Evolutionary conservation across 1,140 invertebrate species (phyloP).

Genomic region (Phortica variegata): DNA sequence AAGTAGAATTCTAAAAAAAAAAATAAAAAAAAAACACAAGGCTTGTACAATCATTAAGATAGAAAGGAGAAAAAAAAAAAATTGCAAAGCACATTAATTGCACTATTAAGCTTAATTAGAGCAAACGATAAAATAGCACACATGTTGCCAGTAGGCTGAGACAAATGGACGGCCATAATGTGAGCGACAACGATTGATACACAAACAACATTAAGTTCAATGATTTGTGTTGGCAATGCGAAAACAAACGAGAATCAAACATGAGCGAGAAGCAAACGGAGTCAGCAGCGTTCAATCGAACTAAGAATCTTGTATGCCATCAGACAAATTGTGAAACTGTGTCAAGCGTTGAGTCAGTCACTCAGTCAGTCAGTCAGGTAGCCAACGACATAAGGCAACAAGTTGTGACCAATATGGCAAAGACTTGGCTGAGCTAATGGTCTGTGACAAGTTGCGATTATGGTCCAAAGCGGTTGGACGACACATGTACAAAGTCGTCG

Average conservation of each 20-base stretch:
- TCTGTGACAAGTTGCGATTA: constrained; percentile 37
- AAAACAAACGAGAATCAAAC: too few species aligned
- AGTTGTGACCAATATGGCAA: constrained; percentile 44
- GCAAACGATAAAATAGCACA: constrained; percentile 24
- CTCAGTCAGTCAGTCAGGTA: constrained; percentile 30
- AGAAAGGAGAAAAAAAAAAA: background rate
- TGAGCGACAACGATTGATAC: background rate
- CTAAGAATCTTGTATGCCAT: constrained; percentile 5
- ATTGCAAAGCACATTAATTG: constrained; percentile 28
- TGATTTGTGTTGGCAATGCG: too few species aligned
- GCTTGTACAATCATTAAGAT: background rate
- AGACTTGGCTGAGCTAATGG: constrained; percentile 29
- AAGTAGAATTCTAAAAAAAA: too few species aligned
- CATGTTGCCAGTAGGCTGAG: constrained; percentile 9
- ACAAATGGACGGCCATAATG: constrained; percentile 14
- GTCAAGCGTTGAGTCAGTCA: too few species aligned
- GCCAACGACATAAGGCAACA: constrained; percentile 35
- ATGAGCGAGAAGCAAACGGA: too few species aligned
- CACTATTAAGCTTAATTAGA: constrained; percentile 37
- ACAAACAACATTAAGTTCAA: constrained; percentile 12
- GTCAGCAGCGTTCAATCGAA: too few species aligned
- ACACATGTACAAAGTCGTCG: too few species aligned
- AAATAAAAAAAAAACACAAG: background rate
- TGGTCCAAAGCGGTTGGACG: constrained; percentile 23
- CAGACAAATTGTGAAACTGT: constrained; percentile 29